phyloP scores from a whole-genome alignment of 1,140 invertebrate genomes.

The Macrobrachium nipponense region DNA sequence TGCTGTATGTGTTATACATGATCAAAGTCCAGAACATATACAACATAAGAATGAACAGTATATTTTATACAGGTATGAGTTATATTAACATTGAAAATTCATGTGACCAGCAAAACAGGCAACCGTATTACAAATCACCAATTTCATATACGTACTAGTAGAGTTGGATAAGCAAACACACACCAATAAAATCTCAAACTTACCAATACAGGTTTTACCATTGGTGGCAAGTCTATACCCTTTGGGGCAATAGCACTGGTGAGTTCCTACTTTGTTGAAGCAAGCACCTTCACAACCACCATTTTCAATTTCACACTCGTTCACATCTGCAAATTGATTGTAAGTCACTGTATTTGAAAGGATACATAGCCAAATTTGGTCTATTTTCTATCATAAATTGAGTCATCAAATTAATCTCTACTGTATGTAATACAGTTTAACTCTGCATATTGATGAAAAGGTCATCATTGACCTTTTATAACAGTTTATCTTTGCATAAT shows the following conservation, averaged over 20 bases:
- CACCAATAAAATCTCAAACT: conserved; percentile 59
- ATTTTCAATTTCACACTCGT: conserved; percentile 71
- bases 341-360: background rate
- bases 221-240: conserved; percentile 71
- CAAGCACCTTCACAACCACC: conserved; percentile 72
- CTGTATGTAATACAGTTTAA: no score
- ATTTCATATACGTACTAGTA: background rate
- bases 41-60: no score
- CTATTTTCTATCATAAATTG: background rate
- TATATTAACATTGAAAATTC: no score
- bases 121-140: background rate
- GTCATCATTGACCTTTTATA: no score
- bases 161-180: background rate
- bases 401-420: background rate
- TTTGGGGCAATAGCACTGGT: conserved; percentile 67
- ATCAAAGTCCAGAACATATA: no score
- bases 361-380: background rate
- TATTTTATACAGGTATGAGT: no score
- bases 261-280: conserved; percentile 68
- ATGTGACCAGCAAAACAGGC: background rate
- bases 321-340: conserved; percentile 67
- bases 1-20: no score
- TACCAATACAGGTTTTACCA: conserved; percentile 77
- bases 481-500: no score
- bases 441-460: no score